Evolutionary conservation across 2,797 vertebrate species (phyloP).

Genomic region (Periparus ater): DNA sequence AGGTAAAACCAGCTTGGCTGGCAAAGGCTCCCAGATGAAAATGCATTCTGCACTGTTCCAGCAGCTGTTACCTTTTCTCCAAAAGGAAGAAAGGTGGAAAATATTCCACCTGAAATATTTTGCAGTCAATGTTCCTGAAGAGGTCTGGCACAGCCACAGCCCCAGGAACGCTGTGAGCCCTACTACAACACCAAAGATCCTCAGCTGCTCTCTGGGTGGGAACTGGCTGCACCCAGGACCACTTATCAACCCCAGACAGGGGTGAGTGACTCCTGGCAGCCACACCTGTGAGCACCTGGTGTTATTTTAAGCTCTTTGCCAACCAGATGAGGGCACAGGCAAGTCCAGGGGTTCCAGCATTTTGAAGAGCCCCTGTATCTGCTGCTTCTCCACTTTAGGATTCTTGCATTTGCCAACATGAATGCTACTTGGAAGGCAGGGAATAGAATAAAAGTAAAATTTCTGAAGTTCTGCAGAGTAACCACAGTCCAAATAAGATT

Average conservation of each 20-base stretch:
- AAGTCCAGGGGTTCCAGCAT: not conserved
- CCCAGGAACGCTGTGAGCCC: not conserved
- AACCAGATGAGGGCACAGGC: not conserved
- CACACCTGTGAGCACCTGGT: not conserved
- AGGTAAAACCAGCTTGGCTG: not conserved
- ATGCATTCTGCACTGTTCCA: accelerated
- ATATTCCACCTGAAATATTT: not conserved
- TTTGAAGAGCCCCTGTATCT: not conserved
- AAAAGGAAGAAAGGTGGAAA: not conserved
- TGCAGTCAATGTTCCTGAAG: accelerated
- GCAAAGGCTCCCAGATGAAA: not conserved
- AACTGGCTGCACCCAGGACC: not conserved
- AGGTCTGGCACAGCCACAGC: not conserved
- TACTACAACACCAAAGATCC: not conserved
- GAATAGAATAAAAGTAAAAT: not conserved
- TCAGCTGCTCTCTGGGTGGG: accelerated
- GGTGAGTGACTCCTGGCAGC: not conserved
- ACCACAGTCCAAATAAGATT: not conserved
- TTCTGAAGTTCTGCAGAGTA: not conserved
- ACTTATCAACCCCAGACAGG: not conserved
- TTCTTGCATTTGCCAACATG: not conserved
- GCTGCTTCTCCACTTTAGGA: not conserved
- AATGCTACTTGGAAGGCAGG: not conserved
- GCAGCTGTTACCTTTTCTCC: not conserved
- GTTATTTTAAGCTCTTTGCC: not conserved